A percentile compares a stretch with the other conserved stretches of the same genome.
Conservation (phyloP, 2,113 vertebrate species). For the Pagrus major region DNA sequence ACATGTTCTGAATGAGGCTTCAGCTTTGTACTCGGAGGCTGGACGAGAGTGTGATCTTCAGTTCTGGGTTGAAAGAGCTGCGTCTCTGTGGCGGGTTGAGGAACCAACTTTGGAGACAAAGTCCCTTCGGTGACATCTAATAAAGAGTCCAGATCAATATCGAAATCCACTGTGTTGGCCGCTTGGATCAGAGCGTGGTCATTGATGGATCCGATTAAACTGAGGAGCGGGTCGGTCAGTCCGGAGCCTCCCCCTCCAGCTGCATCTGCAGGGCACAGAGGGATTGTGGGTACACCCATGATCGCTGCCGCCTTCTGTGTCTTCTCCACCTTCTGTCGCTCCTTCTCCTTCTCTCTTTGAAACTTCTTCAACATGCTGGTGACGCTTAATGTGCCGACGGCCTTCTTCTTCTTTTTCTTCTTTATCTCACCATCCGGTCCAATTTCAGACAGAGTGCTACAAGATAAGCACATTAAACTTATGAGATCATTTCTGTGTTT, state of each 20-base stretch:
- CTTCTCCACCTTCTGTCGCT: constrained; percentile 75
- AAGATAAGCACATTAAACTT: background rate
- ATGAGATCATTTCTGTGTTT: too few species aligned
- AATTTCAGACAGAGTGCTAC: constrained; percentile 77
- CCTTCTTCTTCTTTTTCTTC: constrained; percentile 90
- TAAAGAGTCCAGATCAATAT: constrained; percentile 89
- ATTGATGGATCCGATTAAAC: constrained; percentile 86
- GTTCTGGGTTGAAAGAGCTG: background rate
- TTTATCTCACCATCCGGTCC: constrained; percentile 66
- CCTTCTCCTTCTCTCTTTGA: constrained; percentile 90
- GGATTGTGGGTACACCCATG: background rate
- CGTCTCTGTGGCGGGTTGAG: constrained; percentile 33
- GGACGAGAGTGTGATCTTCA: background rate
- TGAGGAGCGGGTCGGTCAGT: constrained; percentile 87
- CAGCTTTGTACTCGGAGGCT: background rate
- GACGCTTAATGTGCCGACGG: constrained; percentile 84
- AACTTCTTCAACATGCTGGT: constrained; percentile 95
- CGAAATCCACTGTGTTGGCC: constrained; percentile 88
- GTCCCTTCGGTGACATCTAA: constrained; percentile 79
- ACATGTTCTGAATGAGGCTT: constrained; percentile 20
- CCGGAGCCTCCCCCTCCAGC: constrained; percentile 54
- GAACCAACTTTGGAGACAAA: background rate
- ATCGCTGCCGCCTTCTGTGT: constrained; percentile 16
- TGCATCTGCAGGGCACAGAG: constrained; percentile 68
- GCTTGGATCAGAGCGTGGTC: constrained; percentile 91